phyloP scores from a whole-genome alignment of 2,888 invertebrate species.

The Diloba caeruleocephala region DNA sequence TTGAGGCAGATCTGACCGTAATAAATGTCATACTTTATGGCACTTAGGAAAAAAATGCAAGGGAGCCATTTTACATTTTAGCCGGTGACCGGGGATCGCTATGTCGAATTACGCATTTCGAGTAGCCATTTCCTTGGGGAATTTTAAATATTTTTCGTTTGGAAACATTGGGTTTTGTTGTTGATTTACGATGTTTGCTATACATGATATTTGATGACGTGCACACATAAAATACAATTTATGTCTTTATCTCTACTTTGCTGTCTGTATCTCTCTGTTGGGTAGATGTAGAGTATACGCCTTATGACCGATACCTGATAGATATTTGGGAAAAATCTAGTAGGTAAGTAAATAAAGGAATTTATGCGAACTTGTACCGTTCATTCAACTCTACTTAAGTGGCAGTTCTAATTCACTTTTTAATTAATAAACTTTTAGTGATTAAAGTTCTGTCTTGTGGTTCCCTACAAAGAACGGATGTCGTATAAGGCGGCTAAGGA shows the following conservation, averaged over 20 bases:
- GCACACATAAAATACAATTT: constrained; percentile 7
- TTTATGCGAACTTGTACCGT: too few species aligned
- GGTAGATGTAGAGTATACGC: too few species aligned
- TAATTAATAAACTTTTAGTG: too few species aligned
- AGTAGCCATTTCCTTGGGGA: constrained; percentile 83
- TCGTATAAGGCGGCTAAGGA: too few species aligned
- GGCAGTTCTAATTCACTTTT: too few species aligned
- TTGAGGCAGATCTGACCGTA: constrained; percentile 89
- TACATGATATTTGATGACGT: constrained; percentile 26
- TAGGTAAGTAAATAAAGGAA: too few species aligned
- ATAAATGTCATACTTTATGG: constrained; percentile 89
- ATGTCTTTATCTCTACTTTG: constrained; percentile 27
- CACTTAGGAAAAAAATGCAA: constrained; percentile 88
- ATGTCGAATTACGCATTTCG: constrained; percentile 84
- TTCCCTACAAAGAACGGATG: too few species aligned
- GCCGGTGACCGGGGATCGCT: constrained; percentile 85
- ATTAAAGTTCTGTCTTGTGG: too few species aligned
- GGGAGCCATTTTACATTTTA: constrained; percentile 88
- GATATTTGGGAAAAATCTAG: too few species aligned
- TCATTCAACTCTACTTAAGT: too few species aligned
- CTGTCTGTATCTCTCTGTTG: too few species aligned
- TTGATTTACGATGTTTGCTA: constrained; percentile 58
- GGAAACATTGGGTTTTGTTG: constrained; percentile 55
- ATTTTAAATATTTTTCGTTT: constrained; percentile 71
- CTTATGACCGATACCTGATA: too few species aligned